Conservation (phyloP, 1,140 invertebrate genomes). For the Dufourea novaeangliae region DNA sequence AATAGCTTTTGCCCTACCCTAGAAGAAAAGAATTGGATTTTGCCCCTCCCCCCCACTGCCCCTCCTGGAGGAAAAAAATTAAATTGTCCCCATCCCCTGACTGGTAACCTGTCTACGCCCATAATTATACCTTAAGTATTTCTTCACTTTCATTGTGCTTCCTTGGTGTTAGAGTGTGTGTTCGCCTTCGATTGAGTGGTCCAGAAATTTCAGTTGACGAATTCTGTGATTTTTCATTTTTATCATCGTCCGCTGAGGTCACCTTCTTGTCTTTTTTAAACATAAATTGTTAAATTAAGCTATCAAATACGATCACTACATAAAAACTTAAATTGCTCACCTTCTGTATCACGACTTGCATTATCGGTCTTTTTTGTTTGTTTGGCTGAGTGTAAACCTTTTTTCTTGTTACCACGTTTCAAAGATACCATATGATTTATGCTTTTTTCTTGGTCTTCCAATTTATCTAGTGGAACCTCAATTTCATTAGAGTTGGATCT, state of each 20-base stretch:
- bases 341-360: background rate
- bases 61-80: no score
- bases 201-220: background rate
- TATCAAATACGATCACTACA: background rate
- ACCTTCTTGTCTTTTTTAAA: background rate
- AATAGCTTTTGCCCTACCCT: no score
- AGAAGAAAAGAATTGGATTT: no score
- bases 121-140: background rate
- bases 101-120: no score
- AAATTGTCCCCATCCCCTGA: no score
- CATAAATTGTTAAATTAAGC: background rate
- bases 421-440: slow-evolving; percentile 9
- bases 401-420: background rate
- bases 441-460: background rate
- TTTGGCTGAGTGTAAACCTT: background rate
- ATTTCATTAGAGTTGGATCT: background rate
- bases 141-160: background rate
- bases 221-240: background rate
- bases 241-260: background rate
- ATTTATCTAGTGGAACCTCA: background rate
- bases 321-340: background rate
- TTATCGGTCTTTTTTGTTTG: background rate
- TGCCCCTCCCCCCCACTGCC: no score
- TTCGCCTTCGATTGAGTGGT: background rate
- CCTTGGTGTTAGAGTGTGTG: background rate